Evolutionary conservation across 2,888 invertebrate species (phyloP), one percentile per base, ranked within the genome.

Genomic region (Esperia sulphurella): DNA sequence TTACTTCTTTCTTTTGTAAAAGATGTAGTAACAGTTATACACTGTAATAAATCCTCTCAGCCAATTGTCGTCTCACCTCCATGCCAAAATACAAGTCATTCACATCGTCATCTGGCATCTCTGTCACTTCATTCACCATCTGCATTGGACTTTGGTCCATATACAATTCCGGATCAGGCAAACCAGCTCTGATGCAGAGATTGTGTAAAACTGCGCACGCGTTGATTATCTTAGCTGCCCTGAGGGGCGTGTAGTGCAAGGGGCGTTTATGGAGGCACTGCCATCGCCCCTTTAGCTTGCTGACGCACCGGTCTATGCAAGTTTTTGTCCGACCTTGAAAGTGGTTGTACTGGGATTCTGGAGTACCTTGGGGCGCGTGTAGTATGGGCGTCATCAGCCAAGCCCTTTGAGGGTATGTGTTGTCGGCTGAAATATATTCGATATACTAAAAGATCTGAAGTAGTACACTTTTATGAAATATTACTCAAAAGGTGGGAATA

Each of bases 191-290:
- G 29, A 71, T 61, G 39, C 79, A 77, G 0, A 79, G 54, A 50
- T 79, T 79, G 49, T 79, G 78, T 43, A 79, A 51, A 4, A 79
- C 69, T 12, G 77, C 76, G 62, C 79, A 79, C n/a, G 79, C 79
- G 53, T 79, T 79, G 29, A 79, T 71, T 9, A 79, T 79, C 47
- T 79, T 79, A 3, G 79, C 79, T 8, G 79, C 71, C 53, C 76
- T 65, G 14, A 75, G 71, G 3, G 79, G 78, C 3, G 76, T 69
- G 54, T 80, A 80, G 50, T 79, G 79, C 5, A 79, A 47, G 3
- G 79, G 78, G n/a, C 75, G 54, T 50, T 65, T 75, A 40, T 75
- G 53, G 0, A 80, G 70, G 41, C 78, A 79, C 33, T 71, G 65
- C 79, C 79, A 79, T 39, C 76, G 57, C 0, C 79, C 79, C 50